Evolutionary conservation across 2,797 vertebrate species (phyloP), one percentile per base, ranked within the genome.

Genomic region (Sorex maritimensis): DNA sequence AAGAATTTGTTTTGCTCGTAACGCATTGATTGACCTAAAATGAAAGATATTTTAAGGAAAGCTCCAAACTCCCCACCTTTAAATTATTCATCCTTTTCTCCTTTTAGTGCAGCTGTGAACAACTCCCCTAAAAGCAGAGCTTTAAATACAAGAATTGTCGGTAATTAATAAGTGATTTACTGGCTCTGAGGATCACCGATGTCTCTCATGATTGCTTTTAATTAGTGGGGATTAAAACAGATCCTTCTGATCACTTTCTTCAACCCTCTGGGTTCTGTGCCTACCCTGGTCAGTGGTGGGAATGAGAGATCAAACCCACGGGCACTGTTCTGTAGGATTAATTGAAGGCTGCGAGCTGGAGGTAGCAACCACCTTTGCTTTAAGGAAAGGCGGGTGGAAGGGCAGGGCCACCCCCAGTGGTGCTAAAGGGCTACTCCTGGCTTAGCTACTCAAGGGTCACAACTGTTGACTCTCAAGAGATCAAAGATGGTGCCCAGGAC

Each of bases 1-100:
- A 94, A 81, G 63, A 95, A 91, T 91, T 96, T 75, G 82, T 82
- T 86, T 92, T 94, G 55, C 78, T 41, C 82, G 5, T 93, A 69
- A 85, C 72, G 23, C 80, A 92, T 30, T 86, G 91, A 96, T 86
- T 94, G 94, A 92, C 58, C 83, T 90, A 34, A 93, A 93, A 79
- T 81, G 80, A 95, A 95, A 95, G 61, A 81, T 91, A 92, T 91
- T 94, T 95, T 95, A 91, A 97, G 82, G 79, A 52, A 95, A 94
- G 2, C 38, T 92, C 88, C 91, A 93, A 89, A 83, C 52, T 84
- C 83, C 85, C 82, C 28, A 68, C 81, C 61, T 89, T 92, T 96
- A 91, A 95, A 92, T 95, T 96, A 96, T 92, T 95, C 89, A 92
- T 78, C 63, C 15, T 88, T 90, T 85, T 77, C 83, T 72, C 88